Evolutionary conservation across 1,140 invertebrate genomes (phyloP).

Genomic region (Drosophila simulans): DNA sequence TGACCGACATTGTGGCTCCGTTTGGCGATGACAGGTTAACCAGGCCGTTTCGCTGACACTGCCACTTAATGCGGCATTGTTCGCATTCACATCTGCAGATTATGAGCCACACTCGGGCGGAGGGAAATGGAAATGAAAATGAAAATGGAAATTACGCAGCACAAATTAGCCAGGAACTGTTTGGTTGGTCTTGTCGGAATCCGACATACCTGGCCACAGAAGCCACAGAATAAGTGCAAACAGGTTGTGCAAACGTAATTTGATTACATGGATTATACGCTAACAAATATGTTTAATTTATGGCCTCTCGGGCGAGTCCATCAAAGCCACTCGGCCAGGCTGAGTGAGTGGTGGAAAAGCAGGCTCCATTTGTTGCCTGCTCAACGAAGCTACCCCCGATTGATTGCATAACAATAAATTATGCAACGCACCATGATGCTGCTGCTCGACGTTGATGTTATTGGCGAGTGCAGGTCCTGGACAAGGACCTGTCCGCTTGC

Average conservation of each 20-base stretch:
- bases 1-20: slow-evolving; percentile 18
- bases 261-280: slow-evolving; percentile 35
- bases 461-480: slow-evolving; percentile 37
- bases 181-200: slow-evolving; percentile 21
- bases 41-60: slow-evolving; percentile 1
- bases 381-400: slow-evolving; percentile 32
- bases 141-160: slow-evolving; percentile 60
- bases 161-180: slow-evolving; percentile 41
- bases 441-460: slow-evolving; percentile 12
- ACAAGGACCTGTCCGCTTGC: slow-evolving; percentile 28
- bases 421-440: slow-evolving; percentile 51
- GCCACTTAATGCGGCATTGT: slow-evolving; percentile 60
- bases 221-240: slow-evolving; percentile 1
- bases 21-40: slow-evolving; percentile 56
- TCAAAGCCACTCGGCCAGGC: slow-evolving; percentile 23
- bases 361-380: slow-evolving; percentile 42
- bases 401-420: slow-evolving; percentile 66
- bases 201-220: slow-evolving; percentile 1
- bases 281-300: slow-evolving; percentile 49
- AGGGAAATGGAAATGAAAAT: background rate
- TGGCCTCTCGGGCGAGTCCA: slow-evolving; percentile 19
- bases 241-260: slow-evolving; percentile 28
- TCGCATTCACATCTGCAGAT: slow-evolving; percentile 28
- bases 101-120: slow-evolving; percentile 32
- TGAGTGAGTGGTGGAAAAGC: slow-evolving; percentile 22